A percentile compares a stretch with the other conserved stretches of the same genome.
These are phyloP conservation scores for Dermatemys mawii DNA, from an alignment of 2,113 vertebrate species.

Conservation along the genomic window DNA sequence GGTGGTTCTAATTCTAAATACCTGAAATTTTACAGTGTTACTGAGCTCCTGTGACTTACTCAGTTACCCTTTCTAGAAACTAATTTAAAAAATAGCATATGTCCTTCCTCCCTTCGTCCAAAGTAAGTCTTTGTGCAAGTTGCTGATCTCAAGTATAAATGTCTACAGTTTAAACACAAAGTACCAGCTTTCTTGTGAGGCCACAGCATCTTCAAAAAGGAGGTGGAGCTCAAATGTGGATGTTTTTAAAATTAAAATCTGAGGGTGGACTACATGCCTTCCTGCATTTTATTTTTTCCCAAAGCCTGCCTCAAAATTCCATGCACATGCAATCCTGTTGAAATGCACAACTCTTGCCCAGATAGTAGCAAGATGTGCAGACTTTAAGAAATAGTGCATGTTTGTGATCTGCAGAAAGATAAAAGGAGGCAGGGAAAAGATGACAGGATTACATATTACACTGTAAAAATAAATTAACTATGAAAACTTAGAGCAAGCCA, in stretches of 20 bases:
- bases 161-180: background rate
- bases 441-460: background rate
- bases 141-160: background rate
- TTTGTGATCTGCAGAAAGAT: too few species aligned
- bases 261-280: background rate
- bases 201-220: too few species aligned
- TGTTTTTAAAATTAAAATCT: background rate
- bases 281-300: background rate
- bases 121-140: background rate
- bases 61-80: background rate
- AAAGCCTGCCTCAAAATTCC: background rate
- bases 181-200: too few species aligned
- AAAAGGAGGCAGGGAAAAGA: background rate
- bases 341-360: background rate
- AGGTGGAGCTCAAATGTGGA: background rate
- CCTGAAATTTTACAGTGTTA: background rate
- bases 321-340: too few species aligned
- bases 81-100: background rate
- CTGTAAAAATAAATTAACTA: background rate
- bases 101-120: background rate
- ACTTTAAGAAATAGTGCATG: too few species aligned
- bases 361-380: too few species aligned
- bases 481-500: background rate
- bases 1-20: background rate
- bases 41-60: background rate